Base-by-base conservation (phyloP, 2,888 invertebrate species). In the Leptinotarsa juncta region DNA sequence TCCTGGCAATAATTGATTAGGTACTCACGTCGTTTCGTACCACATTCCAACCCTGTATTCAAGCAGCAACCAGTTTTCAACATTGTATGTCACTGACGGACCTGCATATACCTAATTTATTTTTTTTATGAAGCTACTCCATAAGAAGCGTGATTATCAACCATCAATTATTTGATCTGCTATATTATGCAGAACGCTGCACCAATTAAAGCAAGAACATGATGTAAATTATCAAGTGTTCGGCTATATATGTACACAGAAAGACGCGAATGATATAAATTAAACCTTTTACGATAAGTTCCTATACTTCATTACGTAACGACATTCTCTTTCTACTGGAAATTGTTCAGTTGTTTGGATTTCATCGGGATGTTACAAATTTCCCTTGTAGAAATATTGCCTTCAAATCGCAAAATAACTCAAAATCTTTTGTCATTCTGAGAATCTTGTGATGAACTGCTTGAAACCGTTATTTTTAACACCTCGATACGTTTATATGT, bases 141-240 rank as follows among this genome's bases (percentile, higher is more conserved):
- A 55, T 42, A 32, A 57, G 57, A 69, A 57, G 75, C 75, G 72
- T 75, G 75, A 72, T 75, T 72, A 75, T 75, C 66, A 72, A 70
- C 75, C 72, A 75, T 75, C 72, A 75, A 75, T 75, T 75, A 75
- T 72, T 32, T 18, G 53, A 66, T 68, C 60, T 60, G 65, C 60
- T 57, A 72, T 57, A 75, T 75, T 75, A 75, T 72, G 72, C 74
- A 75, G 72, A 60, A n/a, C 72, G 60, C 51, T 67, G 66, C 72
- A 72, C 75, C 72, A 75, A 75, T 75, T 75, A 75, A 75, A 75
- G 50, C 23, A 42, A 72, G 72, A 72, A 75, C 75, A 75, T 71
- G 66, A 60, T 67, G 75, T 75, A 75, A 75, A 72, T 72, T 72
- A 72, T 75, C 51, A 75, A 75, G 66, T 72, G 69, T 70, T 67